These are phyloP conservation scores for Apis cerana DNA, from an alignment of 1,140 invertebrate species.

Conservation along the genomic window DNA sequence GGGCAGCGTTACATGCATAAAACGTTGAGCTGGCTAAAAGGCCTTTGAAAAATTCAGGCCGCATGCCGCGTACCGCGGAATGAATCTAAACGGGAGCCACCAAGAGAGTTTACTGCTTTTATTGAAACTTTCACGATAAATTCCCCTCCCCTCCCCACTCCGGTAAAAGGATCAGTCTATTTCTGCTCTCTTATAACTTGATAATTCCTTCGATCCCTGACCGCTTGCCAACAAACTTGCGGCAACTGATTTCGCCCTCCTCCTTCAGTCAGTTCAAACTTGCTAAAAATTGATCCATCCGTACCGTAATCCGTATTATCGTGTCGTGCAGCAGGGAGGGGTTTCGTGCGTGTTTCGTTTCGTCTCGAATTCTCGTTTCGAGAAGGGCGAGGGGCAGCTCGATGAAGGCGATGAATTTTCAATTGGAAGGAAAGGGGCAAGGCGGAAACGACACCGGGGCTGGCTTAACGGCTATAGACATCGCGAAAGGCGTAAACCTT, in stretches of 20 bases:
- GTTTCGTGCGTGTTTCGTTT: no score
- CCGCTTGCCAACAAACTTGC: background rate
- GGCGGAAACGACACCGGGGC: background rate
- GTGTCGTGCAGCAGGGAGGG: no score
- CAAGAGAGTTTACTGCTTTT: background rate
- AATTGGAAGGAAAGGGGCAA: background rate
- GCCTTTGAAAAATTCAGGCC: conserved; percentile 12
- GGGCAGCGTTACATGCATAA: background rate
- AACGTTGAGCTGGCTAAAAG: background rate
- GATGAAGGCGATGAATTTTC: conserved; percentile 1
- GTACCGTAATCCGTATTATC: no score
- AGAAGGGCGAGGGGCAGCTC: no score
- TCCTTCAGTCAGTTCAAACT: no score
- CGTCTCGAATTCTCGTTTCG: no score
- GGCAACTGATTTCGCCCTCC: background rate
- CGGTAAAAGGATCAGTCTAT: background rate
- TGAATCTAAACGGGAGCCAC: background rate
- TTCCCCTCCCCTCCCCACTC: background rate
- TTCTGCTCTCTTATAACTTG: background rate
- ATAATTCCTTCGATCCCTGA: background rate
- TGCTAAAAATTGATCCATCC: background rate
- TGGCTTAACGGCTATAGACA: conserved; percentile 54
- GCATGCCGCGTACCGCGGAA: background rate
- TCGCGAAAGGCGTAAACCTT: conserved; percentile 52
- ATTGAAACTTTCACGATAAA: conserved; percentile 20